Conservation (phyloP, 2,113 vertebrate species). For the Nematolebias whitei region DNA sequence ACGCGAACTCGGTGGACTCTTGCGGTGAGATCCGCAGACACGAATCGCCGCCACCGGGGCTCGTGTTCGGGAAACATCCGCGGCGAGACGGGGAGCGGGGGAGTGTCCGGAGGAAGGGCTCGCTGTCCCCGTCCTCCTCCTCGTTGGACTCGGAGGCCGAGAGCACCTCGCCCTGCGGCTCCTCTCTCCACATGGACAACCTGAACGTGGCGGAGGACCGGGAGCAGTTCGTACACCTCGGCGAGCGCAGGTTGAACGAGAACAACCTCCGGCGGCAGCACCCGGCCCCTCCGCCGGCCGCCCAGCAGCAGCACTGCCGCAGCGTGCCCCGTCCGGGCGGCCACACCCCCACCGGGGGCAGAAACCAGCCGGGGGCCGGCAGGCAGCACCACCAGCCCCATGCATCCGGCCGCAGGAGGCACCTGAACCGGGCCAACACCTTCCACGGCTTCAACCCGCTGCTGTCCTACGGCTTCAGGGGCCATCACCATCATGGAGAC, state of each 20-base stretch:
- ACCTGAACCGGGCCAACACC: slow-evolving; percentile 92
- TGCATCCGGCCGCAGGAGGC: slow-evolving; percentile 87
- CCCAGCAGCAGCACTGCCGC: slow-evolving; percentile 66
- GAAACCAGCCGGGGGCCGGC: slow-evolving; percentile 73
- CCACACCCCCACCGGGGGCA: slow-evolving; percentile 74
- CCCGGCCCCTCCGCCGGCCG: slow-evolving; percentile 25
- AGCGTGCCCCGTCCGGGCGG: slow-evolving; percentile 70
- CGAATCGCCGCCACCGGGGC: slow-evolving; percentile 39
- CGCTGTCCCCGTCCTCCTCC: slow-evolving; percentile 74
- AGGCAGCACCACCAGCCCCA: slow-evolving; percentile 62
- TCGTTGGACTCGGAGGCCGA: slow-evolving; percentile 77
- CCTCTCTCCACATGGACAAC: slow-evolving; percentile 67
- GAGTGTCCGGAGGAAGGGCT: slow-evolving; percentile 71
- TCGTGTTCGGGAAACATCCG: slow-evolving; percentile 62
- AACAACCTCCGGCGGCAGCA: slow-evolving; percentile 53
- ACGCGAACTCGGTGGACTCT: slow-evolving; percentile 73
- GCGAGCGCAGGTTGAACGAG: slow-evolving; percentile 64
- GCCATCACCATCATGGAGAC: slow-evolving; percentile 59
- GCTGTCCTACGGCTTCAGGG: slow-evolving; percentile 76
- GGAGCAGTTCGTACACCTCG: slow-evolving; percentile 57
- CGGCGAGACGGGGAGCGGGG: slow-evolving; percentile 54
- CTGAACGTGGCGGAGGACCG: slow-evolving; percentile 67
- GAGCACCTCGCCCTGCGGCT: slow-evolving; percentile 67
- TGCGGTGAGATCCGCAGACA: slow-evolving; percentile 78
- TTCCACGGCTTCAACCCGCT: slow-evolving; percentile 89